Percentiles rank a stretch among this genome's conserved stretches.
Evolutionary conservation across 2,888 invertebrate genomes (phyloP).

Genomic region (Neoaliturus tenellus): DNA sequence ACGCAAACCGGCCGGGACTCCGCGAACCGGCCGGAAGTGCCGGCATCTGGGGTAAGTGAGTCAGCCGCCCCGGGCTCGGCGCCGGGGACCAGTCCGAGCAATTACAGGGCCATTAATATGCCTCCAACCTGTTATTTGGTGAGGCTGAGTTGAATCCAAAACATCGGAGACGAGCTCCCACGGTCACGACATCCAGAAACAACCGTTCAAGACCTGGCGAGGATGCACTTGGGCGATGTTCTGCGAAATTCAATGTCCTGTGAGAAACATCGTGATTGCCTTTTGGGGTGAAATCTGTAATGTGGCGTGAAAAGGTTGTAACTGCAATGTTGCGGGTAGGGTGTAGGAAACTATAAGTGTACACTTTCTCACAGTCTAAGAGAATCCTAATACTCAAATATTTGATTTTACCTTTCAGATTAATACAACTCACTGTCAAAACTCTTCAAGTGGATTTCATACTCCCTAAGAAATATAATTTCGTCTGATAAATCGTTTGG

Average conservation of each 20-base stretch:
- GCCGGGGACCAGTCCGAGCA: neutral
- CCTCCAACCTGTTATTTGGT: constrained; percentile 51
- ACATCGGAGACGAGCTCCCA: constrained; percentile 7
- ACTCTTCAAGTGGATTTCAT: too few species aligned
- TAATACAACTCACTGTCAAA: too few species aligned
- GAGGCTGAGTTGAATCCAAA: constrained; percentile 44
- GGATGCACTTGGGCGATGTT: neutral
- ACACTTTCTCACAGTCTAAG: too few species aligned
- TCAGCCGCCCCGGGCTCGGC: constrained; percentile 21
- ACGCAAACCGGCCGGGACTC: neutral
- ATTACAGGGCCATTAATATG: constrained; percentile 45
- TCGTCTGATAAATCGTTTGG: too few species aligned
- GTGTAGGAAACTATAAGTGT: too few species aligned
- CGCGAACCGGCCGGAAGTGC: constrained; percentile 18
- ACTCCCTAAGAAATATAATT: too few species aligned
- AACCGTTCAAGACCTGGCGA: neutral
- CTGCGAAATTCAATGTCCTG: neutral
- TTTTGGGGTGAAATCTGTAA: neutral
- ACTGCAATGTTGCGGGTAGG: too few species aligned
- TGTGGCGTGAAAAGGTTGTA: neutral
- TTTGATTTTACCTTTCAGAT: too few species aligned
- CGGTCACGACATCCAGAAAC: constrained; percentile 15
- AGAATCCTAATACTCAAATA: too few species aligned
- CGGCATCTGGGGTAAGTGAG: constrained; percentile 45
- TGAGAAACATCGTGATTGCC: neutral